A percentile compares a stretch with the other conserved stretches of the same genome.
Conservation (phyloP, 2,888 invertebrate species). For the Nineta flava region DNA sequence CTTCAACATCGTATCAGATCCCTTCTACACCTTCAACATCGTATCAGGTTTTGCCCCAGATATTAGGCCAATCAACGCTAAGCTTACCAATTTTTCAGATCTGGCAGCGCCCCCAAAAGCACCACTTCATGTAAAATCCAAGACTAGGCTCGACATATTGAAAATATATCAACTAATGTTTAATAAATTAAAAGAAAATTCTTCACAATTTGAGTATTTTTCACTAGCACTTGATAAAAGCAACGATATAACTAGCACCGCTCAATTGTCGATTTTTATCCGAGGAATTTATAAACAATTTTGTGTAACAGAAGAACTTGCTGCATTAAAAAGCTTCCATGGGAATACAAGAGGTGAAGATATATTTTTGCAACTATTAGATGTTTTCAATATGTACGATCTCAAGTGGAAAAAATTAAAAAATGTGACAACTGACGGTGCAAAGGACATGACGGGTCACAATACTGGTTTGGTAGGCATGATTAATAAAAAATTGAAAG, state of each 20-base stretch:
- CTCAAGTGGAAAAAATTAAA: slow-evolving; percentile 10
- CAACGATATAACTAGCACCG: no score
- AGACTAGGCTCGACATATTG: slow-evolving; percentile 3
- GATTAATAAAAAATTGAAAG: slow-evolving; percentile 3
- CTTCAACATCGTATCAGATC: no score
- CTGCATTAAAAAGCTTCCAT: slow-evolving; percentile 8
- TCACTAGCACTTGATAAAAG: neutral
- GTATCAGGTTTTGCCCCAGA: no score
- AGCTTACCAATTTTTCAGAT: no score
- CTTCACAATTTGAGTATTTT: slow-evolving; percentile 3
- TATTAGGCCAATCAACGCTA: no score
- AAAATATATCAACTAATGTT: neutral
- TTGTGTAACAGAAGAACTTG: slow-evolving; percentile 9
- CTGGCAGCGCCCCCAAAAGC: no score
- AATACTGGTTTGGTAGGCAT: slow-evolving; percentile 10
- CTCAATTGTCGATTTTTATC: slow-evolving; percentile 9
- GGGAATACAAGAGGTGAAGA: slow-evolving; percentile 9
- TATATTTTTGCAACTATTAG: slow-evolving; percentile 10
- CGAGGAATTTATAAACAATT: slow-evolving; percentile 9
- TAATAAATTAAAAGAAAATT: neutral
- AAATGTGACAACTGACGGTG: slow-evolving; percentile 12
- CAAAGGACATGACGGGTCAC: slow-evolving; percentile 11
- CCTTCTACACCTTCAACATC: no score
- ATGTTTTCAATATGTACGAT: slow-evolving; percentile 9
- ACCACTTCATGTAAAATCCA: no score